Evolutionary conservation across 2,888 invertebrate genomes (phyloP).

Genomic region (Axea sp.): DNA sequence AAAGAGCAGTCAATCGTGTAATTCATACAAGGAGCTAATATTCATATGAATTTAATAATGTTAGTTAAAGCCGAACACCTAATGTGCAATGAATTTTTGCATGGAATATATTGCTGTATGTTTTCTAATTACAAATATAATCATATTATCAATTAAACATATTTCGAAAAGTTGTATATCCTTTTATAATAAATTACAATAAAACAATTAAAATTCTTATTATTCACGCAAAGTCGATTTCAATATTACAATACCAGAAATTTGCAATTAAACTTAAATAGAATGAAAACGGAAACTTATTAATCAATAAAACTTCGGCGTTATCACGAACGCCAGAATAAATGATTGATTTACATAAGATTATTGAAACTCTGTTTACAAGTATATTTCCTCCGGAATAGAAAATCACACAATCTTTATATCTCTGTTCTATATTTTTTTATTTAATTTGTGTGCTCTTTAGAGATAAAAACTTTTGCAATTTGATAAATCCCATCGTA

Average conservation of each 20-base stretch:
- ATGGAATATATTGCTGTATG: no score
- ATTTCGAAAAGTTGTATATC: no score
- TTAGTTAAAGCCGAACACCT: conserved; percentile 36
- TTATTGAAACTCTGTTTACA: conserved; percentile 1
- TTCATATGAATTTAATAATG: conserved; percentile 39
- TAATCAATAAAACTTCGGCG: conserved; percentile 35
- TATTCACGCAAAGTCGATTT: no score
- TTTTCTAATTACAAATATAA: no score
- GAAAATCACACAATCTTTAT: conserved; percentile 1
- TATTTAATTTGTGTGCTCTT: conserved; percentile 1
- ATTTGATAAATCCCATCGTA: no score
- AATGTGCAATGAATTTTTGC: no score
- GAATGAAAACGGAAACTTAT: conserved; percentile 12
- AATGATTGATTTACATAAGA: conserved; percentile 37
- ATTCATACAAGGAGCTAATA: conserved; percentile 28
- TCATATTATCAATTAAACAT: no score
- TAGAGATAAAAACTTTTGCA: not conserved
- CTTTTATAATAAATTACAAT: no score
- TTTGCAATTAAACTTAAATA: conserved; percentile 5
- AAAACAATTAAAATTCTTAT: no score
- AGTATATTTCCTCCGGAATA: not conserved
- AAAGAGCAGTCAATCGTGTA: conserved; percentile 48
- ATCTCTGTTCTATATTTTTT: not conserved
- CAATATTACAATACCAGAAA: not conserved
- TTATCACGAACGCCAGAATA: conserved; percentile 1